A percentile compares a stretch with the other conserved stretches of the same genome.
Evolutionary conservation across 2,113 vertebrate genomes (phyloP).

Genomic region (Enhydra lutris): DNA sequence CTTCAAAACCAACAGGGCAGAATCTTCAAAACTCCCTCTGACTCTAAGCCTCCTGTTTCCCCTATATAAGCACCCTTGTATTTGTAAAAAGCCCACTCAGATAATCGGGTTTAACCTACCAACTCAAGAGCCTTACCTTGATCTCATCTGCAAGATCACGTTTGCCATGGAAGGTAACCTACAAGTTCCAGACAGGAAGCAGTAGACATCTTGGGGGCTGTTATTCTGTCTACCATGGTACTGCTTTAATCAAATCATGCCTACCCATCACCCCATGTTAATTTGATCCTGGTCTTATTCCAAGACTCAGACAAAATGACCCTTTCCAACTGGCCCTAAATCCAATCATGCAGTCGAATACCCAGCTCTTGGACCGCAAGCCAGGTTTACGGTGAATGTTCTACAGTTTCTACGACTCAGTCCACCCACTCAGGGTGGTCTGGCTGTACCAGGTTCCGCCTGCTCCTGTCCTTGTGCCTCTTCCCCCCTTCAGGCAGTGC

Average conservation of each 20-base stretch:
- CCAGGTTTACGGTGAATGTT: not conserved
- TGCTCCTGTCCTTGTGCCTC: not conserved
- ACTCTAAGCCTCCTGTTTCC: not conserved
- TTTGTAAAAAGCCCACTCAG: not conserved
- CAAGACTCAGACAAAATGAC: not conserved
- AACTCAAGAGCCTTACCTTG: not conserved
- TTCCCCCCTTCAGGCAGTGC: not conserved
- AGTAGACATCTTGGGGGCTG: no score
- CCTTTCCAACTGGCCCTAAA: conserved; percentile 22
- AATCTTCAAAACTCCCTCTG: not conserved
- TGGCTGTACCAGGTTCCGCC: not conserved
- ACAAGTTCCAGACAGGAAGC: not conserved
- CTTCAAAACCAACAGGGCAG: not conserved
- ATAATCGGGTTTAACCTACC: no score
- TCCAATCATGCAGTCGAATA: not conserved
- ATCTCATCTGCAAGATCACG: not conserved
- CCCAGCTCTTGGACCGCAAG: not conserved
- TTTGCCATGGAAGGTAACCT: not conserved
- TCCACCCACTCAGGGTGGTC: not conserved
- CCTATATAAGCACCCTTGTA: not conserved
- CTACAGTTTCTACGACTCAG: not conserved
- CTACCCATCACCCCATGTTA: not conserved
- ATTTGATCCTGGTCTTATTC: conserved; percentile 20
- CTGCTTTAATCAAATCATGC: not conserved
- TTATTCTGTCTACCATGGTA: not conserved